Evolutionary conservation across 2,113 vertebrate genomes (phyloP), one percentile per base, ranked within the genome.

Genomic region (Athene noctua): DNA sequence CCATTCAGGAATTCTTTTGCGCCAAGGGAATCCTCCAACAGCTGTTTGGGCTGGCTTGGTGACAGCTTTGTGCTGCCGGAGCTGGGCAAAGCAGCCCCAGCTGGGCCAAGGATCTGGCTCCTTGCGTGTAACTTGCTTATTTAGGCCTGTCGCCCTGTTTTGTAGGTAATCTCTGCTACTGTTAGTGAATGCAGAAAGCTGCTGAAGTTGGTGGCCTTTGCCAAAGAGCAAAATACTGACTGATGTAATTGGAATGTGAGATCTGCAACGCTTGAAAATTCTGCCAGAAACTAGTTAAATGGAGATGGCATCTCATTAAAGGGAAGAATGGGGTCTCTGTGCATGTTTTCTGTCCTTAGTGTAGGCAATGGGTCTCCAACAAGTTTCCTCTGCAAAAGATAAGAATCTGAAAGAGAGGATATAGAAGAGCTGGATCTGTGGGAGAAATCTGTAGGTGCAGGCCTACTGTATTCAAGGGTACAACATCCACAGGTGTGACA

Each of bases 21-120:
- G 93, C 96, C 96, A 97, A 97, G 96, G 95, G 96, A 97, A 96
- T 97, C 95, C 96, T 96, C 91, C 94, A 95, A 96, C 96, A 96
- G 97, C 96, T 95, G 97, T 96, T 96, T 97, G 90, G 95, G 89
- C 96, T 96, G 97, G 96, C 96, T 92, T 85, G 96, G 95, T 97
- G 97, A 97, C 94, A 96, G 96, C 95, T 94, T 97, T 97, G 94
- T 97, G 94, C 95, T 91, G 96, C 95, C 5, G 4, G 81, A 97
- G 87, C 94, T 66, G 84, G 89, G 96, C 94, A 95, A 94, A 96
- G 95, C 58, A 23, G 91, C 84, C 87, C 94, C 95, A 97, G 96
- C 92, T 95, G 94, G 97, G 94, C 93, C 87, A 96, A 95, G 87
- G 73, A 71, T 80, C 93, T 96, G 95, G 91, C 89, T 97, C 63